Evolutionary conservation across 2,797 vertebrate genomes (phyloP).

Genomic region (Lepus townsendii): DNA sequence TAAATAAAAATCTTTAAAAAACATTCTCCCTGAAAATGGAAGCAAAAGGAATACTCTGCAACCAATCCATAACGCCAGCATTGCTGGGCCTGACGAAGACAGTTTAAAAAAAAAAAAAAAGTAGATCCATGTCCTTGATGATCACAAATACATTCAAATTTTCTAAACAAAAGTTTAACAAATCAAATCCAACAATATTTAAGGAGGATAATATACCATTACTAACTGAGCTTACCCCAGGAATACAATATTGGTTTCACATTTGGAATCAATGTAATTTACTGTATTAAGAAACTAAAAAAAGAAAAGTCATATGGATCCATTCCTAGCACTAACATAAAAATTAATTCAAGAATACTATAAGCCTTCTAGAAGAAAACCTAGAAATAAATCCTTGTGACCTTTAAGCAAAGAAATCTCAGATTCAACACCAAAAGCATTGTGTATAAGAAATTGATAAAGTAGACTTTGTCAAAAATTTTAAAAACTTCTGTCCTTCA

Average conservation of each 20-base stretch:
- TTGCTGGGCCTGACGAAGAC: background rate
- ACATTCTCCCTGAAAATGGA: constrained; percentile 15
- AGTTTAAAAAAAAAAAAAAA: constrained; percentile 3
- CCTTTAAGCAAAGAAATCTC: constrained; percentile 24
- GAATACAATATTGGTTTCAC: constrained; percentile 10
- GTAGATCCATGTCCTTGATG: background rate
- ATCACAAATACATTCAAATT: constrained; percentile 14
- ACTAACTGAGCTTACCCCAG: constrained; percentile 1
- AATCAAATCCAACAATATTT: constrained; percentile 40
- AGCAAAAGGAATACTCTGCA: background rate
- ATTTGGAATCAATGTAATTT: constrained; percentile 29
- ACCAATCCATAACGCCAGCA: background rate
- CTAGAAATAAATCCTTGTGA: constrained; percentile 19
- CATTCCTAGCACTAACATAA: constrained; percentile 29
- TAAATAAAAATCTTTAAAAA: background rate
- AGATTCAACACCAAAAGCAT: constrained; percentile 44
- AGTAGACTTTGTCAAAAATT: constrained; percentile 31
- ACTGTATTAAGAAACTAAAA: constrained; percentile 4
- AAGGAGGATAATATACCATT: background rate
- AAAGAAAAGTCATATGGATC: background rate
- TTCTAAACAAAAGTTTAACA: constrained; percentile 37
- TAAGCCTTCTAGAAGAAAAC: constrained; percentile 5
- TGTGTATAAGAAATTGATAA: constrained; percentile 11
- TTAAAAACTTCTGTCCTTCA: background rate
- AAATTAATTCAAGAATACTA: constrained; percentile 42